These are phyloP conservation scores for Brienomyrus brachyistius DNA, from an alignment of 2,113 vertebrate genomes.

Conservation along the genomic window DNA sequence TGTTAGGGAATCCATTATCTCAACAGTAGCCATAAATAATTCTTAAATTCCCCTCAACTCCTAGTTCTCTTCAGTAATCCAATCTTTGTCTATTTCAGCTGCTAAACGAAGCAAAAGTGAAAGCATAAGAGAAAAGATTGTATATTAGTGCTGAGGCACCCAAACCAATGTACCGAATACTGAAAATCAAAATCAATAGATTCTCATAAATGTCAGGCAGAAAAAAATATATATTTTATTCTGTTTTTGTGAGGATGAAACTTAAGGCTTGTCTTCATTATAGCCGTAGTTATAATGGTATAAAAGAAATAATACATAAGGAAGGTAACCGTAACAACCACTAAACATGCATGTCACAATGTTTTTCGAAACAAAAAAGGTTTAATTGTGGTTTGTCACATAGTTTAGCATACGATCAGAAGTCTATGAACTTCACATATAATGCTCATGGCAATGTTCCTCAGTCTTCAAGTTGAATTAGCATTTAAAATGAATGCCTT, in stretches of 20 bases:
- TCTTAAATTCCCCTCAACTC: not conserved
- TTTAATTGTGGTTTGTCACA: not conserved
- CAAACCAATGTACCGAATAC: not conserved
- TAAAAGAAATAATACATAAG: not conserved
- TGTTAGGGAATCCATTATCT: slow-evolving; percentile 1
- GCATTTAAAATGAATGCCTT: not conserved
- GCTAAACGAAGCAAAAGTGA: slow-evolving; percentile 11
- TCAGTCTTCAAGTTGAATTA: slow-evolving; percentile 17
- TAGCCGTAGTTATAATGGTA: not conserved
- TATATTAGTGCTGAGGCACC: slow-evolving; percentile 27
- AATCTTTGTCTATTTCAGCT: not conserved
- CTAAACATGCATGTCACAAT: not conserved
- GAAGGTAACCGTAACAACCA: not conserved
- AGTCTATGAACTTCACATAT: slow-evolving; percentile 10
- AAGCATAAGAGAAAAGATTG: slow-evolving; percentile 17
- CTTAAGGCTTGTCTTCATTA: not conserved
- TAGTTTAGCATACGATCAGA: slow-evolving; percentile 8
- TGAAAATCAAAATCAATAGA: not conserved
- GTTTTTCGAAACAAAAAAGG: not conserved
- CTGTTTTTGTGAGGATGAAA: not conserved
- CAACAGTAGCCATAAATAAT: not conserved
- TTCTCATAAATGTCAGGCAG: not conserved
- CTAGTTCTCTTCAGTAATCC: slow-evolving; percentile 6
- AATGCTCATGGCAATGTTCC: not conserved
- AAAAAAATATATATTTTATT: not conserved